Percentiles rank a stretch among this genome's conserved stretches.
Conservation (phyloP, 2,797 vertebrate species). For the Mus caroli region DNA sequence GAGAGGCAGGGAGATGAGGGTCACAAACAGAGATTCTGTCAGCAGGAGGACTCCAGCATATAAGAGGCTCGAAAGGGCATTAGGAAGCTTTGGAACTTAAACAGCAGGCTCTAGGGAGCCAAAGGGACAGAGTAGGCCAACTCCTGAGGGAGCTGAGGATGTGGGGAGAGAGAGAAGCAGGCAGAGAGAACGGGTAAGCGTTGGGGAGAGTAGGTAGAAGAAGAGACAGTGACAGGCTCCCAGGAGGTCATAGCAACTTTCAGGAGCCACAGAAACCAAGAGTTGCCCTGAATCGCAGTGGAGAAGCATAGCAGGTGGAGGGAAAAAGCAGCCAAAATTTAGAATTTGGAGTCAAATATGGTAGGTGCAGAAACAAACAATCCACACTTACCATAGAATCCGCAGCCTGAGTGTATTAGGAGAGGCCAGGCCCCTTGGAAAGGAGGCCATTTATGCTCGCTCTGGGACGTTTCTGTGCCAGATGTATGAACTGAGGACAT, state of each 20-base stretch:
- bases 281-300: not conserved
- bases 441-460: no score
- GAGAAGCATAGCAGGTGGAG: not conserved
- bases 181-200: not conserved
- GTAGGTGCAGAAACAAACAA: not conserved
- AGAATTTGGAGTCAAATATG: not conserved
- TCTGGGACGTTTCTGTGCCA: not conserved
- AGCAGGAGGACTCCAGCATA: not conserved
- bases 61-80: not conserved
- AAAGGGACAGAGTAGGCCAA: not conserved
- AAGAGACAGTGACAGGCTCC: not conserved
- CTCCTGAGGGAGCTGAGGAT: not conserved
- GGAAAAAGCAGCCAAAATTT: not conserved
- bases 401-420: not conserved
- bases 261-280: not conserved
- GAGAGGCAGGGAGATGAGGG: not conserved
- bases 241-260: not conserved
- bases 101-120: not conserved
- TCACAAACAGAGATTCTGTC: no score
- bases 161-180: not conserved
- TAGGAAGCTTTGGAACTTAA: not conserved
- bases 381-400: not conserved
- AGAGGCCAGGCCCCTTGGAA: not conserved
- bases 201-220: no score
- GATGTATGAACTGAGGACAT: not conserved